Conservation (phyloP, 2,888 invertebrate species). For the Drosophila atripex region DNA sequence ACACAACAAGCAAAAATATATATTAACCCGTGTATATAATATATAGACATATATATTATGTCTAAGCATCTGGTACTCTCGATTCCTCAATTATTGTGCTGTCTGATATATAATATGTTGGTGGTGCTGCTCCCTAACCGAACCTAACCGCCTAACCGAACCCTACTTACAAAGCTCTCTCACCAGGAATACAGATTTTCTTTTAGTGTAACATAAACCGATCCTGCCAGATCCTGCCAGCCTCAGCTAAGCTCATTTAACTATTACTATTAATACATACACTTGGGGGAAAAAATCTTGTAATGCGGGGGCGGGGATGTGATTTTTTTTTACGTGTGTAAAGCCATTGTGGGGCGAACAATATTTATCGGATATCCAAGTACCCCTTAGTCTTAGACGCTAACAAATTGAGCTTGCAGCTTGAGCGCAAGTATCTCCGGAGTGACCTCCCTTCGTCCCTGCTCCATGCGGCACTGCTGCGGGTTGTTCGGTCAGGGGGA, state of each 20-base stretch:
- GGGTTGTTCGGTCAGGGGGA: conserved; percentile 84
- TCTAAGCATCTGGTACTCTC: conserved; percentile 54
- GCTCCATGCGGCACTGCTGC: conserved; percentile 59
- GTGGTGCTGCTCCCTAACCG: conserved; percentile 43
- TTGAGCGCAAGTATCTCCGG: conserved; percentile 45
- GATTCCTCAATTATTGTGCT: conserved; percentile 66
- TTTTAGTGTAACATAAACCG: conserved; percentile 24
- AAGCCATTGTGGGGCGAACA: conserved; percentile 21
- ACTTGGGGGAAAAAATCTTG: conserved; percentile 13
- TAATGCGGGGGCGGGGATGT: not conserved
- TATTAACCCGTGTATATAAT: conserved; percentile 40
- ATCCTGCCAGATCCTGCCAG: conserved; percentile 13
- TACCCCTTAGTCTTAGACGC: conserved; percentile 55
- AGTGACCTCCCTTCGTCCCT: conserved; percentile 57
- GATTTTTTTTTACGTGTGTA: conserved; percentile 4
- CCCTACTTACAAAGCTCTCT: conserved; percentile 65
- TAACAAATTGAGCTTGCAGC: conserved; percentile 74
- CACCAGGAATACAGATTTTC: conserved; percentile 34
- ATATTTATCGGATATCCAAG: not conserved
- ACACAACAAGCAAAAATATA: conserved; percentile 57
- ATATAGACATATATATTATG: conserved; percentile 33
- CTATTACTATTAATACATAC: conserved; percentile 41
- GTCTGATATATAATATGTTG: conserved; percentile 26
- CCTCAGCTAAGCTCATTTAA: conserved; percentile 31
- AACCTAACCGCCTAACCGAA: conserved; percentile 42